Conservation (phyloP, 1,140 invertebrate species). For the Phymorhynchus buccinoides region DNA sequence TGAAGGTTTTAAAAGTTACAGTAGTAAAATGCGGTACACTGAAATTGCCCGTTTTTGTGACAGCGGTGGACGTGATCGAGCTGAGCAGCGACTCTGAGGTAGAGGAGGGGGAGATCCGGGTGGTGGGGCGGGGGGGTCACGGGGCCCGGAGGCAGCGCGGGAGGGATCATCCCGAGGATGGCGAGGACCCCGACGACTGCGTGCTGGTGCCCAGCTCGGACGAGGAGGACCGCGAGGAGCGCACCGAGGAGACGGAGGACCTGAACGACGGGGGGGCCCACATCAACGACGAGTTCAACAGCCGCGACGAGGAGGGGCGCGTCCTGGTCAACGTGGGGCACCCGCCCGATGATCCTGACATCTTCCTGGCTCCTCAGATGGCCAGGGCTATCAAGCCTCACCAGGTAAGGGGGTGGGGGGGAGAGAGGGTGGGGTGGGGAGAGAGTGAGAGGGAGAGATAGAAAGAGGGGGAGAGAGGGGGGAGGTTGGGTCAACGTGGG, state of each 20-base stretch:
- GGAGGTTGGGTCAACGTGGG: conserved; percentile 61
- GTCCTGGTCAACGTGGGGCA: conserved; percentile 97
- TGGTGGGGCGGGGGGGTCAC: no score
- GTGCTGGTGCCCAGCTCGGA: conserved; percentile 60
- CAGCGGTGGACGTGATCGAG: conserved; percentile 60
- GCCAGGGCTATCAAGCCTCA: conserved; percentile 95
- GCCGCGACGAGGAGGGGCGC: conserved; percentile 91
- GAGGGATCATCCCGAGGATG: no score
- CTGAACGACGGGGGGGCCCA: conserved; percentile 73
- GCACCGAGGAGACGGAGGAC: conserved; percentile 79
- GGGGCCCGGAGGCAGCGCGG: no score
- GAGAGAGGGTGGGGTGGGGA: no score
- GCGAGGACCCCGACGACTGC: conserved; percentile 63
- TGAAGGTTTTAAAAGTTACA: no score
- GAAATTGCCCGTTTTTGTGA: no score
- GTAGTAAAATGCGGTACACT: no score
- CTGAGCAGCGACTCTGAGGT: conserved; percentile 71
- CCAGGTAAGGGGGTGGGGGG: no score
- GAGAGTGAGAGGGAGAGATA: neutral
- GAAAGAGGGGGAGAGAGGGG: neutral
- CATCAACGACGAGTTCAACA: conserved; percentile 83
- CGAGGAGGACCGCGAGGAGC: conserved; percentile 61
- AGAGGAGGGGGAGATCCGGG: conserved; percentile 73
- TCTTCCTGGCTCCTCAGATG: conserved; percentile 94
- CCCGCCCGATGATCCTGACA: conserved; percentile 91